Conservation (phyloP, 2,888 invertebrate genomes). For the Agonopterix heracliana region DNA sequence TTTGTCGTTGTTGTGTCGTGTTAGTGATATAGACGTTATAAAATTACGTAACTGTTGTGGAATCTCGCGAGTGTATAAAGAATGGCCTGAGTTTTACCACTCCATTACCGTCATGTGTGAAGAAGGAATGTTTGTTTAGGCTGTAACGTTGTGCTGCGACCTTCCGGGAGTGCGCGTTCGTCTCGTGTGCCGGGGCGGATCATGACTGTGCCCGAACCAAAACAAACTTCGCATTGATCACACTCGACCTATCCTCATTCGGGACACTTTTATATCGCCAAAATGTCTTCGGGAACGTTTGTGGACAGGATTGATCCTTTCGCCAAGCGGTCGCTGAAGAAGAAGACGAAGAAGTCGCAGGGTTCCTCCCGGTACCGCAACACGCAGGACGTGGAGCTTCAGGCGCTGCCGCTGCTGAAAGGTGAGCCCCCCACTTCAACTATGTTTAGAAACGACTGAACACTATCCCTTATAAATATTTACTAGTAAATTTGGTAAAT, state of each 20-base stretch:
- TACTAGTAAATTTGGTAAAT: background rate
- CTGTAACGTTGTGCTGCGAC: constrained; percentile 70
- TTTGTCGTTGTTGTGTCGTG: constrained; percentile 71
- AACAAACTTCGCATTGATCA: constrained; percentile 71
- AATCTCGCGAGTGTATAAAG: constrained; percentile 72
- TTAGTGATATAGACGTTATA: constrained; percentile 69
- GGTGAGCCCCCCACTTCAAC: constrained; percentile 77
- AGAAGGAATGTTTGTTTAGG: constrained; percentile 77
- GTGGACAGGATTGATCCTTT: constrained; percentile 99
- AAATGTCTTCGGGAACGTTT: constrained; percentile 90
- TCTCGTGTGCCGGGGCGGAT: constrained; percentile 67
- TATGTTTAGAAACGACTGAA: no score
- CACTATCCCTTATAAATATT: no score
- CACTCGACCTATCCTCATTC: constrained; percentile 68
- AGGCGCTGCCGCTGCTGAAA: constrained; percentile 97
- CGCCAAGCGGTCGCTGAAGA: constrained; percentile 97
- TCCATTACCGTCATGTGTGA: constrained; percentile 76
- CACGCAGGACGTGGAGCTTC: constrained; percentile 97
- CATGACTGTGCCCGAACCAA: constrained; percentile 72
- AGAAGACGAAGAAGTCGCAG: constrained; percentile 99
- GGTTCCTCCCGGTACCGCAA: constrained; percentile 99
- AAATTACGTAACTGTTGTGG: constrained; percentile 77
- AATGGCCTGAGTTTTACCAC: constrained; percentile 75
- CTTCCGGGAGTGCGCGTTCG: constrained; percentile 69
- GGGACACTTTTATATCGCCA: constrained; percentile 68